Base-by-base conservation (phyloP, 1,140 invertebrate genomes). In the Paraescarpia echinospica region DNA sequence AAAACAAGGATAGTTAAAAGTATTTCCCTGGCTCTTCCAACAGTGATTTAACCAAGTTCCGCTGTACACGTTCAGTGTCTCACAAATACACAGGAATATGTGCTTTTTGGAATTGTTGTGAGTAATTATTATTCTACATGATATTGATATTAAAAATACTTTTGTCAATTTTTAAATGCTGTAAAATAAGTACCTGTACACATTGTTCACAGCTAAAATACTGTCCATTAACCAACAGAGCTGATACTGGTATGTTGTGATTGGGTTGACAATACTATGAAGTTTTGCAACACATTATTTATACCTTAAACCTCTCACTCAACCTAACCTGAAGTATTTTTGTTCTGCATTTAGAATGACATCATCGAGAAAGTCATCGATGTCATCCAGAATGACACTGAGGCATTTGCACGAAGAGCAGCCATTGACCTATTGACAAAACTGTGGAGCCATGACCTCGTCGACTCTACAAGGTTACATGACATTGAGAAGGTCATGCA, bases 391-490 rank as follows among this genome's bases (percentile, higher is more conserved):
- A 92, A 33, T 4, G 92, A 93, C 88, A 48, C 34, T 33, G 92
- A 93, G 51, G 93, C 93, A 89, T 93, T 93, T 91, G 91, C 93
- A 35, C 88, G 93, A 89, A 92, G 93, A 34, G 93, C 93, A 89
- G 93, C 93, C 33, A 93, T 94, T 22, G 51, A 91, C 34, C 33
- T 92, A 51, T 89, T 94, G 14, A 31, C 77, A 9, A 77, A 92
- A 34, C 48, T 94, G 22, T 77, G 89, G n/a, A 18, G 31, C 8
- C 14, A 90, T 22, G 33, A 91, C 91, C 33, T 41, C 14, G 34
- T 93, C 14, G 33, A 35, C 31, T 31, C 35, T 89, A 48, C 59
- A 91, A 9, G 59, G 6, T 27, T 33, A 93, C n/a, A n/a, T 89
- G 33, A 91, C 51, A 41, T 92, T 33, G 34, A 33, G 33, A 35